These are phyloP conservation scores for Tetramorium alpestre DNA, from an alignment of 1,140 invertebrate genomes.

Conservation along the genomic window DNA sequence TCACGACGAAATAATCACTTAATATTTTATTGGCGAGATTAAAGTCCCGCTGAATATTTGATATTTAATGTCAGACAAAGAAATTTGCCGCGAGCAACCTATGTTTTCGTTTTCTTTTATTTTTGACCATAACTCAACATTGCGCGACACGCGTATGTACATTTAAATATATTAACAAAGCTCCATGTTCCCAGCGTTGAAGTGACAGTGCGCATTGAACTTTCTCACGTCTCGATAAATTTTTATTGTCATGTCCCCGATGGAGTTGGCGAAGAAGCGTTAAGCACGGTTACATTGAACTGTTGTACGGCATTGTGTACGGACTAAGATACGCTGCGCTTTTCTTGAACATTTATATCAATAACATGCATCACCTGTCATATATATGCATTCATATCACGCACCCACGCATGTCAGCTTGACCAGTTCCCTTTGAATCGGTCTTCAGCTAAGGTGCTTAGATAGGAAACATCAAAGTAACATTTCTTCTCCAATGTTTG, in stretches of 20 bases:
- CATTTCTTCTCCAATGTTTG: neutral
- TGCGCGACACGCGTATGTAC: neutral
- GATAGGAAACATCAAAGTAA: conserved; percentile 15
- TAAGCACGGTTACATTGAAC: neutral
- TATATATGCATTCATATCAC: neutral
- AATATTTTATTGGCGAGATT: neutral
- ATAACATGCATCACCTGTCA: conserved; percentile 22
- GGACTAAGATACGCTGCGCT: neutral
- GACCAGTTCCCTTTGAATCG: conserved; percentile 2
- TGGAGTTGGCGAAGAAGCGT: neutral
- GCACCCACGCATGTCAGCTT: neutral
- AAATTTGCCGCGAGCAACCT: neutral
- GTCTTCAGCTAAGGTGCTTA: neutral
- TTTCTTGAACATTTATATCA: conserved; percentile 22
- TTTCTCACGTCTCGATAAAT: neutral
- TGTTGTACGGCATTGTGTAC: neutral
- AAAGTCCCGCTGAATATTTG: neutral
- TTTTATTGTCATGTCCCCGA: neutral
- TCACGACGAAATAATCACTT: conserved; percentile 7
- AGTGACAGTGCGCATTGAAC: neutral
- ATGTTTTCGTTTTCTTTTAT: neutral
- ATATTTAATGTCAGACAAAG: neutral
- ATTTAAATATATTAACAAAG: neutral
- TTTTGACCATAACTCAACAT: neutral
- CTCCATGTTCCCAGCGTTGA: neutral